phyloP scores from a whole-genome alignment of 2,113 vertebrate genomes.

The Pseudorectes ferrugineus region DNA sequence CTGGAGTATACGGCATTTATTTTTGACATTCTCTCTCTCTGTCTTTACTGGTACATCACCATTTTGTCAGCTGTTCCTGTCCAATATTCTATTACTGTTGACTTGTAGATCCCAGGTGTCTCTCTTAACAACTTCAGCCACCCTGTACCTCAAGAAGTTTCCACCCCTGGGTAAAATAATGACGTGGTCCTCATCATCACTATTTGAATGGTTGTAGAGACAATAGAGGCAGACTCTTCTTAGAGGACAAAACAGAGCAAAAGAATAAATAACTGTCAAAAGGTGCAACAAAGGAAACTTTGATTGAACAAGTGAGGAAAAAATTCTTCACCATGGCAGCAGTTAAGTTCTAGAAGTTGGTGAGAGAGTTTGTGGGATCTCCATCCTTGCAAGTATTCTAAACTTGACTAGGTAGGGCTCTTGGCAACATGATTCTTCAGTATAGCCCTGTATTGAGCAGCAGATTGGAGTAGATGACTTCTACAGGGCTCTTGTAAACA shows the following conservation, averaged over 20 bases:
- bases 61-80: neutral
- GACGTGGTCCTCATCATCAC: accelerated
- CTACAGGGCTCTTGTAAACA: no score
- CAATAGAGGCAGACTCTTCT: neutral
- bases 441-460: neutral
- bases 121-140: neutral
- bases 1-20: neutral
- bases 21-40: neutral
- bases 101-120: neutral
- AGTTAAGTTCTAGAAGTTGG: neutral
- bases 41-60: neutral
- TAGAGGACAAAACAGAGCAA: neutral
- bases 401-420: neutral
- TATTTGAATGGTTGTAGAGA: neutral
- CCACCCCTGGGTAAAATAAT: neutral
- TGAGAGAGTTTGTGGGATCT: neutral
- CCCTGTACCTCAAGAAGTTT: neutral
- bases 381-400: neutral
- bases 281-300: neutral
- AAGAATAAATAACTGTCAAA: neutral
- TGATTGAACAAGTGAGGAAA: neutral
- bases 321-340: neutral
- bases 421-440: neutral
- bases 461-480: neutral
- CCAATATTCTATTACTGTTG: neutral